Evolutionary conservation across 1,140 invertebrate species (phyloP).

Genomic region (Ceratina japonica): DNA sequence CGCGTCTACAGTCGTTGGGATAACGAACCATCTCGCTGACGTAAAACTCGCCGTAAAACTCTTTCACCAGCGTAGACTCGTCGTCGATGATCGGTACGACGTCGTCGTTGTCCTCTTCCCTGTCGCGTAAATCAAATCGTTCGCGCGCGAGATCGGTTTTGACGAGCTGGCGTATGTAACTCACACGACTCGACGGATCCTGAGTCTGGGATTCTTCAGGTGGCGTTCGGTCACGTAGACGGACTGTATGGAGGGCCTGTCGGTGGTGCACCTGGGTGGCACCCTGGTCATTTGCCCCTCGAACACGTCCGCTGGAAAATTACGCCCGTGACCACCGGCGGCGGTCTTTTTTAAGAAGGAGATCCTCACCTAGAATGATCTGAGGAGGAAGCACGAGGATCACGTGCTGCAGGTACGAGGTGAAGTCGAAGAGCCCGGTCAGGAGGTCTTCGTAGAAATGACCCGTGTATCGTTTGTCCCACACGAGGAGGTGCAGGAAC

Average conservation of each 20-base stretch:
- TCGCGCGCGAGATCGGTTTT: neutral
- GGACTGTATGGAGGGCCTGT: constrained; percentile 43
- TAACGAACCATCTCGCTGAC: constrained; percentile 83
- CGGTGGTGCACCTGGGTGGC: constrained; percentile 13
- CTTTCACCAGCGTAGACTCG: constrained; percentile 79
- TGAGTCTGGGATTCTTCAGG: constrained; percentile 76
- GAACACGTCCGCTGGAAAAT: constrained; percentile 59
- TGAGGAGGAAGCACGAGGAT: constrained; percentile 79
- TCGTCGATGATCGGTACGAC: constrained; percentile 83
- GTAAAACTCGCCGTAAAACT: constrained; percentile 86
- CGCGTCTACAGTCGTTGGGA: constrained; percentile 62
- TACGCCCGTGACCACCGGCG: neutral
- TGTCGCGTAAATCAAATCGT: constrained; percentile 53
- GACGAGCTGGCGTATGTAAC: constrained; percentile 30
- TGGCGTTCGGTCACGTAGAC: constrained; percentile 73
- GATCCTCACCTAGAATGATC: constrained; percentile 68
- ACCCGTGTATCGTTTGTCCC: constrained; percentile 75
- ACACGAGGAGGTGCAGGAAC: constrained; percentile 81
- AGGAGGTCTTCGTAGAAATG: constrained; percentile 79
- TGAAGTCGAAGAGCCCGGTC: constrained; percentile 79
- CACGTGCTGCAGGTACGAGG: constrained; percentile 77
- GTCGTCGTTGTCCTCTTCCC: constrained; percentile 88
- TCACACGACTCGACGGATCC: constrained; percentile 80
- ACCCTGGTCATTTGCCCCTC: constrained; percentile 60
- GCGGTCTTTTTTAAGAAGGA: neutral